These are phyloP conservation scores for Guaruba guarouba DNA, from an alignment of 2,113 vertebrate genomes.

Conservation along the genomic window DNA sequence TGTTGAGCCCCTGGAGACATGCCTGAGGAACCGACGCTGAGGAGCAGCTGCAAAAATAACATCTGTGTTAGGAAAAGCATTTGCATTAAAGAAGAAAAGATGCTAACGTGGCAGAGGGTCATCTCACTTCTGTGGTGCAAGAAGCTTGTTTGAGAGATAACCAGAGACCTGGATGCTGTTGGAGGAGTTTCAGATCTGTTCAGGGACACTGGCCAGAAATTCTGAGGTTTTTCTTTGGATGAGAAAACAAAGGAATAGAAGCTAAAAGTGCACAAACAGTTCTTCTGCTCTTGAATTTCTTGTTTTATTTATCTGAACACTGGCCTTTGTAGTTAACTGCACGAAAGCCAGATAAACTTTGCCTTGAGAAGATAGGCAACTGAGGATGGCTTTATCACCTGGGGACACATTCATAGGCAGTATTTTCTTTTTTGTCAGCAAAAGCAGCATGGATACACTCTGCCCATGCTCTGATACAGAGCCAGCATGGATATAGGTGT, in stretches of 20 bases:
- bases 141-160: background rate
- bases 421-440: background rate
- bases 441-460: background rate
- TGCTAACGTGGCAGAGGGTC: background rate
- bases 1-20: background rate
- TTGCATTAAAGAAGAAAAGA: background rate
- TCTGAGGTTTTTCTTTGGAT: background rate
- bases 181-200: background rate
- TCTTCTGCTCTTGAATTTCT: background rate
- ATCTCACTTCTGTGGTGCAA: background rate
- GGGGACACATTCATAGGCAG: background rate
- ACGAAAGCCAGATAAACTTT: background rate
- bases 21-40: accelerated
- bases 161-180: background rate
- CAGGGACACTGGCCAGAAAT: background rate
- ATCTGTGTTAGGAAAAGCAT: background rate
- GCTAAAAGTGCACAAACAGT: background rate
- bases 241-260: background rate
- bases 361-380: background rate
- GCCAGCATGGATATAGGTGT: background rate
- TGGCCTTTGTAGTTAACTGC: background rate
- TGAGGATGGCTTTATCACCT: background rate
- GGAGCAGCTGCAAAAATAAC: background rate
- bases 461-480: background rate
- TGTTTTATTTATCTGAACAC: background rate